Evolutionary conservation across 2,113 vertebrate genomes (phyloP).

Genomic region (Vanacampus margaritifer): DNA sequence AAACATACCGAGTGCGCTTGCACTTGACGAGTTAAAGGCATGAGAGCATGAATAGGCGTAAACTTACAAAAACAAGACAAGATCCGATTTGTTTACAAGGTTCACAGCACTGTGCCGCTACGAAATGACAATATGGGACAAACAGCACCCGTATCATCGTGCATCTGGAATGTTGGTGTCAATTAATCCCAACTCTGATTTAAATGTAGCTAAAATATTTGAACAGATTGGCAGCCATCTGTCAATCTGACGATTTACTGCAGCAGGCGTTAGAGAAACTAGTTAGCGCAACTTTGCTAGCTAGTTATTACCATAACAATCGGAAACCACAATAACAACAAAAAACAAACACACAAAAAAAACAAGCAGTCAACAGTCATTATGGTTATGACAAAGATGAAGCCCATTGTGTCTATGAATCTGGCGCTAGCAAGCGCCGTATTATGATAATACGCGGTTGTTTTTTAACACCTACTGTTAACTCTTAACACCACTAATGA

Average conservation of each 20-base stretch:
- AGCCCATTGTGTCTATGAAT: not conserved
- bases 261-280: slow-evolving; percentile 2
- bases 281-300: slow-evolving; percentile 41
- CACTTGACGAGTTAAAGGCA: not conserved
- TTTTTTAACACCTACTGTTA: not conserved
- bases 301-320: slow-evolving; percentile 29
- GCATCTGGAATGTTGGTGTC: slow-evolving; percentile 2
- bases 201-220: slow-evolving; percentile 5
- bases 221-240: slow-evolving; percentile 2
- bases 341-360: not conserved
- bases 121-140: slow-evolving; percentile 20
- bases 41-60: not conserved
- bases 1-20: slow-evolving; percentile 8
- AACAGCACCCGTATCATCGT: slow-evolving; percentile 28
- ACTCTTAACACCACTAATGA: slow-evolving; percentile 7
- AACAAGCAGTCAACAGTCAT: slow-evolving; percentile 5
- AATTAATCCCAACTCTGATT: slow-evolving; percentile 26
- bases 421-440: too few species aligned
- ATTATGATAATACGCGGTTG: not conserved
- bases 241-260: not conserved
- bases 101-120: slow-evolving; percentile 6
- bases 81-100: slow-evolving; percentile 6
- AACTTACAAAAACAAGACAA: not conserved
- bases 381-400: not conserved
- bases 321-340: not conserved